Evolutionary conservation across 2,113 vertebrate genomes (phyloP).

Genomic region (Coryphaenoides rupestris): DNA sequence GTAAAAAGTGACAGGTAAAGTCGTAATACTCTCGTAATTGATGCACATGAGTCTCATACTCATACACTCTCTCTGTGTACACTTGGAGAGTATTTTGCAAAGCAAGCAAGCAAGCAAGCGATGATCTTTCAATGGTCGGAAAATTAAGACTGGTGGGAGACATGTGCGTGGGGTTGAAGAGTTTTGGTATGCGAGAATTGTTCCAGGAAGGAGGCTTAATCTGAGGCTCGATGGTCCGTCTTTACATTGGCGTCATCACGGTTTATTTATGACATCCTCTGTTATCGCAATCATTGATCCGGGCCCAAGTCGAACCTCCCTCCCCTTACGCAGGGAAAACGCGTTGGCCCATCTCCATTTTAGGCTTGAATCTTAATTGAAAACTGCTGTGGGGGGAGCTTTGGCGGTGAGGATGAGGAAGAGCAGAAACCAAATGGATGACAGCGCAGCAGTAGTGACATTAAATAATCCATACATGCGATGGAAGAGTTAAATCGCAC

Average conservation of each 20-base stretch:
- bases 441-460: constrained; percentile 30
- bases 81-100: too few relatives aligned
- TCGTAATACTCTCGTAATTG: too few relatives aligned
- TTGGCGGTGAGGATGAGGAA: background rate
- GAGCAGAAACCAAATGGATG: constrained; percentile 6
- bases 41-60: too few relatives aligned
- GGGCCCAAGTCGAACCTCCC: constrained; percentile 24
- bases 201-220: too few relatives aligned
- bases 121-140: too few relatives aligned
- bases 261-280: constrained; percentile 50
- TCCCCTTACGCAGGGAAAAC: background rate
- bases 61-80: too few relatives aligned
- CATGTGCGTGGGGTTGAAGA: too few relatives aligned
- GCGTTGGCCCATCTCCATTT: constrained; percentile 34
- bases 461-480: constrained; percentile 39
- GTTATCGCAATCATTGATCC: constrained; percentile 46
- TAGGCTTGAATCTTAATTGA: constrained; percentile 49
- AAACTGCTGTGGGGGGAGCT: constrained; percentile 45
- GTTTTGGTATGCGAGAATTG: too few relatives aligned
- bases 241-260: constrained; percentile 41
- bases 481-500: constrained; percentile 29
- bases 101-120: too few relatives aligned
- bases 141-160: too few relatives aligned
- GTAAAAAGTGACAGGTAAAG: too few relatives aligned
- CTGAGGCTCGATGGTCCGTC: constrained; percentile 21